Evolutionary conservation across 2,797 vertebrate genomes (phyloP), one percentile per base, ranked within the genome.

Genomic region (Danio choprae): DNA sequence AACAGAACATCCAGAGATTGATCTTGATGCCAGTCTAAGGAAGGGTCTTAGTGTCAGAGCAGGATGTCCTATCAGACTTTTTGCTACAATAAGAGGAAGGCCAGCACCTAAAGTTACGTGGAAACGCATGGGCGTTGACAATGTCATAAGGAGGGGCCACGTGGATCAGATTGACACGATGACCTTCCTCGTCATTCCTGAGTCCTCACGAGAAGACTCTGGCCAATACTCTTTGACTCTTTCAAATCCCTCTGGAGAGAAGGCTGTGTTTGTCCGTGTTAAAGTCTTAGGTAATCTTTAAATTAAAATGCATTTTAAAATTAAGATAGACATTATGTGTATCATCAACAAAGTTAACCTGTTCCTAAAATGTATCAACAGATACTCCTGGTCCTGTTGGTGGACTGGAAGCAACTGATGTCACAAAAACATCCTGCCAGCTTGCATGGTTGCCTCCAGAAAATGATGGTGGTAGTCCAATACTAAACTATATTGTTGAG

Each of bases 361-460:
- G 76, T 16, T 50, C 2, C 29, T 78, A 29, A 70, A 40, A 53
- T 64, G 16, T 71, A n/a, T 62, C 41, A 62, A 85, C 84, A 99
- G 98, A 99, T 91, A 99, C 98, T 86, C 97, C 98, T 70, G 98
- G 98, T 78, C 97, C 97, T n/a, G 98, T 99, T 70, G 95, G 95
- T 7, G 95, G 94, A 20, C 91, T 99, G 80, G 96, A 91, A 60
- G 95, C 92, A 84, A 94, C 93, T 5, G 92, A 99, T 75, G 90
- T 98, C 74, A 97, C 97, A 69, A 98, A 98, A 92, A 96, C 94
- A 15, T 92, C 94, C 12, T 97, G 96, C 79, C 97, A 99, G 65
- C 90, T 99, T 83, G 96, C 97, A 70, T 99, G 98, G 98, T 91
- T 92, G 78, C 97, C 97, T 82, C 97, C 98, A 67, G 98, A 99